phyloP scores from a whole-genome alignment of 2,888 invertebrate genomes.

The Nomada goodeniana region DNA sequence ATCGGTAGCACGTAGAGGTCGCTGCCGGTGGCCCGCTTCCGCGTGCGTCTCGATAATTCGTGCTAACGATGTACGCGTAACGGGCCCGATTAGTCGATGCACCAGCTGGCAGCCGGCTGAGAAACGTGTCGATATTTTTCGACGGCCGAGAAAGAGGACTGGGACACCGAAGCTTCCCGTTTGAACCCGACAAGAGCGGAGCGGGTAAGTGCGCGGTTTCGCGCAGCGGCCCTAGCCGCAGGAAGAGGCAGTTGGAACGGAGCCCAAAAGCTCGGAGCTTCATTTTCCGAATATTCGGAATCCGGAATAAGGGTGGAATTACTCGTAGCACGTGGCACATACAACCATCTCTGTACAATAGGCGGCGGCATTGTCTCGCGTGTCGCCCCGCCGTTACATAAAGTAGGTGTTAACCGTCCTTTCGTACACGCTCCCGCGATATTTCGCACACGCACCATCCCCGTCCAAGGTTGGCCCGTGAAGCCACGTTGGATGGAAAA shows the following conservation, averaged over 20 bases:
- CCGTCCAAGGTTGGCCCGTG: slow-evolving; percentile 30
- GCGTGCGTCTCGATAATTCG: no score
- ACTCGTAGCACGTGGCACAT: slow-evolving; percentile 66
- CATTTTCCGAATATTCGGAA: slow-evolving; percentile 68
- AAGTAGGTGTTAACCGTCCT: slow-evolving; percentile 69
- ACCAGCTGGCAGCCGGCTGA: not conserved
- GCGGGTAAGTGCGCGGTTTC: slow-evolving; percentile 42
- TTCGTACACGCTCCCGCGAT: slow-evolving; percentile 39
- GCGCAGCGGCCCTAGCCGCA: slow-evolving; percentile 40
- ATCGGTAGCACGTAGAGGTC: no score
- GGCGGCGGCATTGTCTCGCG: slow-evolving; percentile 64
- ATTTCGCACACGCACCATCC: slow-evolving; percentile 40
- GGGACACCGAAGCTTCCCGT: slow-evolving; percentile 42
- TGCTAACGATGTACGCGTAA: not conserved
- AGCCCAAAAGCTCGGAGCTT: slow-evolving; percentile 64
- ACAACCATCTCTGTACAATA: slow-evolving; percentile 58
- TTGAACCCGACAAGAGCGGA: slow-evolving; percentile 51
- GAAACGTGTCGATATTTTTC: slow-evolving; percentile 13
- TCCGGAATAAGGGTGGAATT: slow-evolving; percentile 68
- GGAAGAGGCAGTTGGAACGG: slow-evolving; percentile 60
- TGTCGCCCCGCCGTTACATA: slow-evolving; percentile 67
- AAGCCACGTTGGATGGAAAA: slow-evolving; percentile 19
- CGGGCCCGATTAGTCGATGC: not conserved
- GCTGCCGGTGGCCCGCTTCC: no score
- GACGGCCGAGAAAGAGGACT: not conserved